A percentile compares a stretch with the other conserved stretches of the same genome.
These are phyloP conservation scores for Nycticryphes semicollaris DNA, from an alignment of 2,113 vertebrate genomes.

Conservation along the genomic window DNA sequence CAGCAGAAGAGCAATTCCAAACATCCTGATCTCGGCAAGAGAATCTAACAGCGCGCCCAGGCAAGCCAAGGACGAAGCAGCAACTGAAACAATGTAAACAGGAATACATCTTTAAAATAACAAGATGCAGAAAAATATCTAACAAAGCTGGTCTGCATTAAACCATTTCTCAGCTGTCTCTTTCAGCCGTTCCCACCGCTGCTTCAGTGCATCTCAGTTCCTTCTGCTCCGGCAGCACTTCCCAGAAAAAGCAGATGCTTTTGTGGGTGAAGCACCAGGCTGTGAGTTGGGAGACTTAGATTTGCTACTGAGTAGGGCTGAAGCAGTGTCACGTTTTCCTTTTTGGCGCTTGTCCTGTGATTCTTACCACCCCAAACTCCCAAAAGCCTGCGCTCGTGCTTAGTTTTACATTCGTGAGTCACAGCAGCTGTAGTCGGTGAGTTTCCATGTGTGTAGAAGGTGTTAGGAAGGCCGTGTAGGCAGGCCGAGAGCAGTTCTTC, in stretches of 20 bases:
- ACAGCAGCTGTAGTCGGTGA: not conserved
- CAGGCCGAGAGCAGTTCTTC: not conserved
- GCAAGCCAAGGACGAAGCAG: slow-evolving; percentile 47
- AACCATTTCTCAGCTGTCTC: slow-evolving; percentile 18
- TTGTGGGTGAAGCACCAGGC: not conserved
- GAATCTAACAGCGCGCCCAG: not conserved
- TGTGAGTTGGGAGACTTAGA: not conserved
- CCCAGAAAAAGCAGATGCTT: slow-evolving; percentile 4
- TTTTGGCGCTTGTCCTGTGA: not conserved
- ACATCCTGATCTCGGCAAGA: slow-evolving; percentile 29
- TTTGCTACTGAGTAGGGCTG: slow-evolving; percentile 13
- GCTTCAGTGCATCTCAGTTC: not conserved
- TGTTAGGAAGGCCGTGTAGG: fast-evolving
- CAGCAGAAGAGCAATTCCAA: slow-evolving; percentile 56
- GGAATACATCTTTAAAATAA: slow-evolving; percentile 46
- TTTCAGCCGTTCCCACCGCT: not conserved
- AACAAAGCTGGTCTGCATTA: slow-evolving; percentile 43
- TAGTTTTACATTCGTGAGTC: not conserved
- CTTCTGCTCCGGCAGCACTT: not conserved
- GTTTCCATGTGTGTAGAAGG: not conserved
- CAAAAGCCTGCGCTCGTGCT: not conserved
- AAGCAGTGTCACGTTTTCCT: not conserved
- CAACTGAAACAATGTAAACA: slow-evolving; percentile 39
- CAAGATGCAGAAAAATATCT: slow-evolving; percentile 4
- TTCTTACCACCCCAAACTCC: not conserved